These are phyloP conservation scores for Leucoraja ocellata DNA, from an alignment of 2,797 vertebrate species.

Conservation along the genomic window DNA sequence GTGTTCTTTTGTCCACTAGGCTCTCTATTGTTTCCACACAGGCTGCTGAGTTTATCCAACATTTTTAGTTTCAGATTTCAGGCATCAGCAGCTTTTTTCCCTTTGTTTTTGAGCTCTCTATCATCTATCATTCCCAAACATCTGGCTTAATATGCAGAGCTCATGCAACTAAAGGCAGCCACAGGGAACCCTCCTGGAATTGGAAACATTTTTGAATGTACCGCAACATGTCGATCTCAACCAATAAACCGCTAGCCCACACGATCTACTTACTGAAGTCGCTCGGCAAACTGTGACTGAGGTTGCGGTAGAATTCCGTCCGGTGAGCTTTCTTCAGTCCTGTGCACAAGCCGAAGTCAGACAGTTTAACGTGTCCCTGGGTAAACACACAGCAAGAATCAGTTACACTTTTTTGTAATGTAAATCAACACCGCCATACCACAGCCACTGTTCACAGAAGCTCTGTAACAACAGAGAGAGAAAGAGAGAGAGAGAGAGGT, in stretches of 20 bases:
- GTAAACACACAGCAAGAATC: neutral
- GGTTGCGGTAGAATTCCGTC: conserved; percentile 93
- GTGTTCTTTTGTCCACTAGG: neutral
- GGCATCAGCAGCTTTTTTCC: too few species aligned
- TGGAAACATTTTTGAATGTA: neutral
- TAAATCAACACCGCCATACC: neutral
- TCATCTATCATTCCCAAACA: neutral
- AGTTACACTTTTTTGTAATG: too few species aligned
- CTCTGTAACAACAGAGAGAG: neutral
- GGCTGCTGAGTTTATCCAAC: too few species aligned
- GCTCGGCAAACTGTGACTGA: conserved; percentile 91
- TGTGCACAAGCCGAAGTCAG: conserved; percentile 95
- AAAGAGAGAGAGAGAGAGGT: neutral
- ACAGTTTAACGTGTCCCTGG: conserved; percentile 93
- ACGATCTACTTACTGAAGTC: conserved; percentile 80
- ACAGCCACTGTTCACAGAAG: neutral
- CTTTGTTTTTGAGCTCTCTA: neutral
- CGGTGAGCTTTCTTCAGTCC: conserved; percentile 93
- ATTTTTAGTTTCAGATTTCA: too few species aligned
- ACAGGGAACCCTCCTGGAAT: too few species aligned
- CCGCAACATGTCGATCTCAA: neutral
- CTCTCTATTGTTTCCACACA: too few species aligned
- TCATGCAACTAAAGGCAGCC: neutral
- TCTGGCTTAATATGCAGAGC: neutral
- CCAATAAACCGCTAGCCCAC: neutral